Conservation (phyloP, 1,140 invertebrate genomes). For the Dinothrombium tinctorium region DNA sequence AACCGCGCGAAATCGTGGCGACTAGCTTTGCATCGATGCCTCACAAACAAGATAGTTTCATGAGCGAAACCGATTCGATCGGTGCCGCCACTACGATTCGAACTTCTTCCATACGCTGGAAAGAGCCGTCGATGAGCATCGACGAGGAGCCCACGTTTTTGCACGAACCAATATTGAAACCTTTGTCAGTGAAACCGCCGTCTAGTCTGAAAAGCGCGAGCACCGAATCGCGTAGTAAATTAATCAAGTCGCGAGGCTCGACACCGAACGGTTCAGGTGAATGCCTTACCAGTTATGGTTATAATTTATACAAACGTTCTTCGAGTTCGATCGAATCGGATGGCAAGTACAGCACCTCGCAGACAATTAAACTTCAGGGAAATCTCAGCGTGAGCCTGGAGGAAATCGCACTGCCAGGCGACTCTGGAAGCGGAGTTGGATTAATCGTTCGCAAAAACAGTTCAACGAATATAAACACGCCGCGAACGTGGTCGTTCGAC, state of each 20-base stretch:
- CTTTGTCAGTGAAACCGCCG: not conserved
- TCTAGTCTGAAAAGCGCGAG: not conserved
- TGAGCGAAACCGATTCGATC: conserved; percentile 4
- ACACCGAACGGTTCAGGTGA: not conserved
- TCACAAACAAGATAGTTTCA: conserved; percentile 2
- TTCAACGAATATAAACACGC: not conserved
- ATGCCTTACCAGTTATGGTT: not conserved
- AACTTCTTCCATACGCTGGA: conserved; percentile 4
- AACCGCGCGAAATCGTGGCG: not conserved
- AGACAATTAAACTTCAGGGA: not conserved
- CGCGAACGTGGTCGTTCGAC: conserved; percentile 6
- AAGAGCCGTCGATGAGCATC: not conserved
- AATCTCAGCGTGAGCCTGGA: not conserved
- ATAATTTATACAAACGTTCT: not conserved
- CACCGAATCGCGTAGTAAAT: not conserved
- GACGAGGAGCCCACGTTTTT: not conserved
- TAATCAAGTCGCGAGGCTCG: not conserved
- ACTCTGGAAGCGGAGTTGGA: not conserved
- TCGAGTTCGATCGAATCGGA: not conserved
- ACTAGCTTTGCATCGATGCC: not conserved
- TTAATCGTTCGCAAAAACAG: not conserved
- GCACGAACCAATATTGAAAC: not conserved
- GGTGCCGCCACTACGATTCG: not conserved
- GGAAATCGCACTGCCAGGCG: not conserved
- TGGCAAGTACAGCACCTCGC: not conserved